These are phyloP conservation scores for Zele albiditarsus DNA, from an alignment of 2,888 invertebrate genomes.

Conservation along the genomic window DNA sequence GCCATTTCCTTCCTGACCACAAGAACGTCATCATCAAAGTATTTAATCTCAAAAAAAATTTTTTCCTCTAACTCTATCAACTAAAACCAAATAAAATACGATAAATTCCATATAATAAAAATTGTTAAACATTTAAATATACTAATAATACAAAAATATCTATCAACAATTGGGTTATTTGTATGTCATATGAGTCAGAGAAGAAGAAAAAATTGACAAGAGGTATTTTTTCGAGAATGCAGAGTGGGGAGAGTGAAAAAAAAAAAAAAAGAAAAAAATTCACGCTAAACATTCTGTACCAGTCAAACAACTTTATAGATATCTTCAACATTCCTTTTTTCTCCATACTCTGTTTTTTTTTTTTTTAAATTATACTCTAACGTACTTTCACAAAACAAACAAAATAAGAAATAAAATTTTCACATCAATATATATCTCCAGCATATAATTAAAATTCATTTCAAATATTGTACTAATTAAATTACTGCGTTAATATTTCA, in stretches of 20 bases:
- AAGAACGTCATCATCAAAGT: background rate
- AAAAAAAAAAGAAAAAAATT: background rate
- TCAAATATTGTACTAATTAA: background rate
- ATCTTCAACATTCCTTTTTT: background rate
- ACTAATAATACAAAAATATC: background rate
- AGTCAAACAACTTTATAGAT: constrained; percentile 11
- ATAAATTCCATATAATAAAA: background rate
- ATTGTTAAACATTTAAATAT: background rate
- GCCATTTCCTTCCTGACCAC: background rate
- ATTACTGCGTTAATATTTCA: background rate
- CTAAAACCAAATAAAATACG: no score
- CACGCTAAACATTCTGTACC: background rate
- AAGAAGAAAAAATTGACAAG: background rate
- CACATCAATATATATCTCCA: background rate
- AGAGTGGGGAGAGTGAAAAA: background rate
- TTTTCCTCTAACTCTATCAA: background rate
- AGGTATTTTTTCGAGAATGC: background rate
- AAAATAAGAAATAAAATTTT: background rate
- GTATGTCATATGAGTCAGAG: background rate
- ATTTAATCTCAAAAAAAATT: background rate
- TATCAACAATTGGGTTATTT: background rate
- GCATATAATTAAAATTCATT: background rate
- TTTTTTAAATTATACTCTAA: background rate
- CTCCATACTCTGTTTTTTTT: background rate
- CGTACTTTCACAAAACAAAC: background rate